Evolutionary conservation across 2,797 vertebrate species (phyloP).

Genomic region (Artibeus lituratus): DNA sequence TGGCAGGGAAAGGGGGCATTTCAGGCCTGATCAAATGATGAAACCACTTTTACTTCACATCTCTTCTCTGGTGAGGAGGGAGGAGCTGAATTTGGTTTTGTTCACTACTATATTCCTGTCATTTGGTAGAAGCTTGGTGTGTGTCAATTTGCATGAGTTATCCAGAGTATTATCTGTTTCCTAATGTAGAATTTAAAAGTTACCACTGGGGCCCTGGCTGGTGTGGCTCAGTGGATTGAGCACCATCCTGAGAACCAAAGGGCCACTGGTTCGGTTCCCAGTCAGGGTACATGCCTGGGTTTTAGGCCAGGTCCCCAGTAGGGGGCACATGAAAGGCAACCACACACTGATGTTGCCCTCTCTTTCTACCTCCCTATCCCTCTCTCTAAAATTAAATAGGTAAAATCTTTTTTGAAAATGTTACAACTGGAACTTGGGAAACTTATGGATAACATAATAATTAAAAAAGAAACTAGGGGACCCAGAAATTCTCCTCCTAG

Average conservation of each 20-base stretch:
- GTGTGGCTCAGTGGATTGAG: no score
- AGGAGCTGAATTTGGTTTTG: neutral
- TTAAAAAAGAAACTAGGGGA: neutral
- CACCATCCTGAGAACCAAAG: no score
- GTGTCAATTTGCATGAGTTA: neutral
- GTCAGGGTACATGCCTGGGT: no score
- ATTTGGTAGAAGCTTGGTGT: neutral
- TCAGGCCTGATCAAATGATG: neutral
- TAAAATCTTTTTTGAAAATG: neutral
- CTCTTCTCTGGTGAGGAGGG: neutral
- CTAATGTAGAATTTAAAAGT: neutral
- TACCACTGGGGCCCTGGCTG: neutral
- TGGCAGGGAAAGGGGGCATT: neutral
- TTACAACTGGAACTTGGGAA: neutral
- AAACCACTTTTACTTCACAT: neutral
- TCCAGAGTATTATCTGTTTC: neutral
- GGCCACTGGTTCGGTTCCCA: no score
- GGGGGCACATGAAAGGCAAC: no score
- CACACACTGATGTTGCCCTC: no score
- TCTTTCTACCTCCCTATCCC: no score
- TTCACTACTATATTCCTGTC: neutral
- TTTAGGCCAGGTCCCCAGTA: no score
- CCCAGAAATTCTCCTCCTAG: neutral
- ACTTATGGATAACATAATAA: neutral
- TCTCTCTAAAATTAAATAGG: no score